Base-by-base conservation (phyloP, 2,797 vertebrate species). In the Cercopithecus mitis region DNA sequence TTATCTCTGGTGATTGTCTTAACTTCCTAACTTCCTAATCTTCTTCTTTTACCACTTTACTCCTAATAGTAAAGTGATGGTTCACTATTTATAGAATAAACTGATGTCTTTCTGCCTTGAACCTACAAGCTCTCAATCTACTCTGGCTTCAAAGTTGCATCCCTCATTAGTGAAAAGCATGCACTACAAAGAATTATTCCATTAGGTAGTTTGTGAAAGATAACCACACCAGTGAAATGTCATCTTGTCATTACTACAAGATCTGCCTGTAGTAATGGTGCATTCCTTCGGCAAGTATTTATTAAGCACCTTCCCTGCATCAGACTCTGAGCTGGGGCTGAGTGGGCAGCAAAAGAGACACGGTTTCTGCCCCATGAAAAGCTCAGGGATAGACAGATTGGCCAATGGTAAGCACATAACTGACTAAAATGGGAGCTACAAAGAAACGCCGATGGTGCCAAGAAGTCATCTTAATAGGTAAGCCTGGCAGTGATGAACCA, bases 11-110 rank as follows among this genome's bases (percentile, higher is more conserved):
- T 10, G 64, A 90, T 24, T 79, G 58, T 82, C 93, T 67, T 58
- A 84, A 86, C 36, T 90, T 77, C 77, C 91, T 67, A 67, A 55
- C 36, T 88, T 77, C 77, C 93, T 67, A 67, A 55, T 87, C 82
- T 33, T 30, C 73, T 91, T 72, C 57, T 36, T 58, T 89, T 79
- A 77, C 25, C 92, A 85, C 45, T 80, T 75, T 76, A 81, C 25
- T 55, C 47, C n/a, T 47, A 58, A 33, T 5, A 94, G 36, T 52
- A 52, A 93, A 88, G 92, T 27, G 39, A 80, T 39, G 14, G 79
- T 39, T 73, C 45, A 73, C 76, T 90, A 75, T 95, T 97, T 92
- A 86, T 41, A 95, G 82, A 79, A 84, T 52, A 91, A 91, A 94
- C 83, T 57, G 43, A 0, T 30, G 55, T 58, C 95, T 80, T 67